Conservation (phyloP, 2,113 vertebrate genomes). For the Menidia beryllina region DNA sequence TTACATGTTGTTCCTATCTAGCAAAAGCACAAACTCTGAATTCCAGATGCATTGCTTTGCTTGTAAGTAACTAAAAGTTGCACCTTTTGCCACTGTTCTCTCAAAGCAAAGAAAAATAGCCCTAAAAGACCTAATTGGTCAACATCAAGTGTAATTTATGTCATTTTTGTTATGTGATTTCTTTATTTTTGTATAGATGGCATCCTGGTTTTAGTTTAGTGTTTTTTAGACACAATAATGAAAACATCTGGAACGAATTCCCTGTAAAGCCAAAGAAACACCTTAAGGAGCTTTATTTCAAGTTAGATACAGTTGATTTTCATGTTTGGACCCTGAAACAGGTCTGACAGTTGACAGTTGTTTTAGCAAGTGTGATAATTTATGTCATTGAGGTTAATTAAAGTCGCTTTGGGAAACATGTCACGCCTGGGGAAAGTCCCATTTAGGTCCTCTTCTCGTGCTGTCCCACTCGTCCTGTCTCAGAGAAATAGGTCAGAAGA, state of each 20-base stretch:
- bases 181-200: too few species aligned
- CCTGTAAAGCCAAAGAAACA: neutral
- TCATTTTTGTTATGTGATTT: too few species aligned
- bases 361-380: constrained; percentile 24
- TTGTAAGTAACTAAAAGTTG: neutral
- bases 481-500: constrained; percentile 71
- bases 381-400: constrained; percentile 61
- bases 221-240: too few species aligned
- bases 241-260: too few species aligned
- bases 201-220: too few species aligned
- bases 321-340: fast-evolving
- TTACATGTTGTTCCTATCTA: too few species aligned
- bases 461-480: constrained; percentile 40
- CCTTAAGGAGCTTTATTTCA: neutral
- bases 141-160: neutral
- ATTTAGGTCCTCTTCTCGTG: constrained; percentile 39
- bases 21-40: neutral
- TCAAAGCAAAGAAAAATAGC: neutral
- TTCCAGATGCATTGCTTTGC: neutral
- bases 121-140: neutral
- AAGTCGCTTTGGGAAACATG: constrained; percentile 60
- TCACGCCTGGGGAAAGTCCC: constrained; percentile 55
- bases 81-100: neutral
- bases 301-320: neutral
- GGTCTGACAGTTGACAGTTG: constrained; percentile 34